phyloP scores from a whole-genome alignment of 2,888 invertebrate genomes.

The Rotaria macrura region DNA sequence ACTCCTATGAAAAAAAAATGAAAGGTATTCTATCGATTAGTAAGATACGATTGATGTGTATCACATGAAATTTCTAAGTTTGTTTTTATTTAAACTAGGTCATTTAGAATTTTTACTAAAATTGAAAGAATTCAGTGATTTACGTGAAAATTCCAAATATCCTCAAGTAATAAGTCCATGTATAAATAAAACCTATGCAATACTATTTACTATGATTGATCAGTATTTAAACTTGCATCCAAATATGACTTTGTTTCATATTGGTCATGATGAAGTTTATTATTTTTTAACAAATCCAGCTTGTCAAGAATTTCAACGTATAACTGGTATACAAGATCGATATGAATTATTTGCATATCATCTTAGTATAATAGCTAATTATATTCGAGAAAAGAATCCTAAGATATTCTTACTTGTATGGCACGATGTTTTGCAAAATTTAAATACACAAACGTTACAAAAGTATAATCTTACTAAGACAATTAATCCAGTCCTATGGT shows the following conservation, averaged over 20 bases:
- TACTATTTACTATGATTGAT: conserved; percentile 56
- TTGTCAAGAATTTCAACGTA: conserved; percentile 12
- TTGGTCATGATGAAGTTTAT: conserved; percentile 66
- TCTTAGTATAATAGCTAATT: conserved; percentile 24
- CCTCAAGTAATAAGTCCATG: conserved; percentile 63
- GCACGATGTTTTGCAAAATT: conserved; percentile 31
- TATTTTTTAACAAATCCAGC: conserved; percentile 18
- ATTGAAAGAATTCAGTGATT: conserved; percentile 58
- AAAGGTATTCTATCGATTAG: too few species aligned
- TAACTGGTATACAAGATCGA: background rate
- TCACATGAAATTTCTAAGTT: background rate
- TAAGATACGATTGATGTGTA: too few species aligned
- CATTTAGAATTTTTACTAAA: conserved; percentile 72
- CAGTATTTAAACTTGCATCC: conserved; percentile 63
- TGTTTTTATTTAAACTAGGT: conserved; percentile 49
- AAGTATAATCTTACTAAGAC: background rate
- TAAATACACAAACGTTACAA: background rate
- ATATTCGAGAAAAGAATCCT: conserved; percentile 25
- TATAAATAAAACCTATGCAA: conserved; percentile 39
- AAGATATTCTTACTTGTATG: conserved; percentile 24
- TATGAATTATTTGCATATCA: conserved; percentile 12
- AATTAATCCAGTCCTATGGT: conserved; percentile 4
- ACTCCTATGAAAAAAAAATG: too few species aligned
- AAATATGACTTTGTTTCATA: conserved; percentile 58
- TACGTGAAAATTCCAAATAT: conserved; percentile 59